Evolutionary conservation across 2,888 invertebrate species (phyloP), one percentile per base, ranked within the genome.

Genomic region (Nipponacmea schrenckii): DNA sequence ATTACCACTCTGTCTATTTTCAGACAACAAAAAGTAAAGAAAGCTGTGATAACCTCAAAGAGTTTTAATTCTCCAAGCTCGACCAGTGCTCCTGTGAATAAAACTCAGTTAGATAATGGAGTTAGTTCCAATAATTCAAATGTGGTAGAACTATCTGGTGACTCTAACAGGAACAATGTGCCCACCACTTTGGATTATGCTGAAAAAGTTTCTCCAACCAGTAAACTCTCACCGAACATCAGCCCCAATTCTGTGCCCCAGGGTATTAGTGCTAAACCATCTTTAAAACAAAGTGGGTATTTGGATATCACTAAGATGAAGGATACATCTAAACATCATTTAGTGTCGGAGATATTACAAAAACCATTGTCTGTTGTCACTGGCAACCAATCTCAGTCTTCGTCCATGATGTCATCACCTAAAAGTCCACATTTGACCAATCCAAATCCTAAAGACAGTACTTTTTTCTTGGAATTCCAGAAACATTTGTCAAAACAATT

Each of bases 11-110:
- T 45, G 48, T 56, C 17, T 72, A 15, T 31, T 74, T 78, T 68
- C 80, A 83, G 83, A 39, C 39, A 39, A 44, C 77, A 77, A 77
- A 81, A 83, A 67, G 75, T 74, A 15, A 83, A 81, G 77, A 83
- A 83, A 64, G 67, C 75, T 20, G 62, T 81, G n/a, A 65, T 81
- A n/a, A 71, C 76, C 10, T 76, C 76, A 26, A 79, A 79, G 68
- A 56, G 67, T 4, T 69, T 72, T 10, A 72, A 77, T 12, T 77
- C 70, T 27, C 76, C 75, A 20, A 67, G 48, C 17, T 69, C 74
- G 39, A 66, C 73, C 56, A 62, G 64, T 46, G 64, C 69, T 15
- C 68, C 70, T 15, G 3, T 39, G 39, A 39, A 39, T 39, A 39
- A 39, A 39, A 39, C 39, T 39, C 39, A 5, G 39, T 39, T 39